phyloP scores from a whole-genome alignment of 2,113 vertebrate species.

The Alligator sinensis region DNA sequence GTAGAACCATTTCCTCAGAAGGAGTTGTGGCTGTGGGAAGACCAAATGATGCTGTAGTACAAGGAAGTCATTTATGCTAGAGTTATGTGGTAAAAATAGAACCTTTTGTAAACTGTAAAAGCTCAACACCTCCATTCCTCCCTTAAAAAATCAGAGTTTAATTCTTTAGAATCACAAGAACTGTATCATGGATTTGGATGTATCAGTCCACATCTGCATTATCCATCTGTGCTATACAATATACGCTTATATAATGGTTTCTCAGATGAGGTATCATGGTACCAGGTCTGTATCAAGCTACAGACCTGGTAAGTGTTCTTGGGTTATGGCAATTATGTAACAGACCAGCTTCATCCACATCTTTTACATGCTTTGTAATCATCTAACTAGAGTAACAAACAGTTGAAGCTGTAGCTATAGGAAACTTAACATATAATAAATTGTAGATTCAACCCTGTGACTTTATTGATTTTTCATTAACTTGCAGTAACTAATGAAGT shows the following conservation, averaged over 20 bases:
- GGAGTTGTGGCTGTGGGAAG: neutral
- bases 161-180: neutral
- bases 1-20: neutral
- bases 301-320: neutral
- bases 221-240: fast-evolving
- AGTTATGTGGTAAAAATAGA: too few species aligned
- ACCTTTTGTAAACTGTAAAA: too few species aligned
- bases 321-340: fast-evolving
- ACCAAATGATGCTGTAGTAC: neutral
- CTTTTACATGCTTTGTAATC: neutral
- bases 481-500: neutral
- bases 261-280: fast-evolving
- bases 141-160: too few species aligned
- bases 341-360: fast-evolving
- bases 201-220: neutral
- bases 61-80: fast-evolving
- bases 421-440: neutral
- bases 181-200: too few species aligned
- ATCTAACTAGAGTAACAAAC: neutral
- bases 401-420: neutral
- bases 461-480: neutral
- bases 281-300: neutral
- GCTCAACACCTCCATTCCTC: too few species aligned
- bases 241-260: neutral
- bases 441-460: neutral